phyloP scores from a whole-genome alignment of 2,888 invertebrate genomes.

The Lutraria lutraria region DNA sequence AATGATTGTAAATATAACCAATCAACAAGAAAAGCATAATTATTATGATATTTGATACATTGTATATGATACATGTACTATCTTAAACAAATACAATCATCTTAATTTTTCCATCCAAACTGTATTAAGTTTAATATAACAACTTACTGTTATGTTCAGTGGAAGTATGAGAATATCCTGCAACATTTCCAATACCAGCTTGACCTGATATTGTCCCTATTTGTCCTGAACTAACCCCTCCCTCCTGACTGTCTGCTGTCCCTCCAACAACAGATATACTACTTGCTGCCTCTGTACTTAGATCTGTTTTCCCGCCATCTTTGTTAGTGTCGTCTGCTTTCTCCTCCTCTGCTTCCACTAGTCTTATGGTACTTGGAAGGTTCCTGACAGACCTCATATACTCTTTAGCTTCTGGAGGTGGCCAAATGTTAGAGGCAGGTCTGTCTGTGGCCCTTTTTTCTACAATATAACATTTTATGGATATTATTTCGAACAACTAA shows the following conservation, averaged over 20 bases:
- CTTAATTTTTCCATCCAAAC: no score
- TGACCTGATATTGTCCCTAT: not conserved
- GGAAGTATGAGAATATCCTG: not conserved
- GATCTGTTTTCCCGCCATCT: not conserved
- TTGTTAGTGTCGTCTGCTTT: not conserved
- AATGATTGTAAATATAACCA: no score
- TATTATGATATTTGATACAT: no score
- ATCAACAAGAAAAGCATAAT: no score
- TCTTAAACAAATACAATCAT: no score
- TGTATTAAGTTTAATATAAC: not conserved
- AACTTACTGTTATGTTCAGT: not conserved
- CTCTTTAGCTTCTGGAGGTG: conserved; percentile 77
- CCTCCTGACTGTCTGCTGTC: not conserved
- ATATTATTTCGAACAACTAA: no score
- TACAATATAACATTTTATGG: not conserved
- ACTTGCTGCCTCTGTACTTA: not conserved
- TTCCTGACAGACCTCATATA: conserved; percentile 71
- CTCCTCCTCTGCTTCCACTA: conserved; percentile 15
- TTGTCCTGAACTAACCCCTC: not conserved
- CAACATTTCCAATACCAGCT: no score
- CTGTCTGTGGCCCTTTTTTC: conserved; percentile 54
- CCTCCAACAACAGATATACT: not conserved
- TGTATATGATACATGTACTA: no score
- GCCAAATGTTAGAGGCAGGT: conserved; percentile 76
- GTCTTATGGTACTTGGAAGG: conserved; percentile 73